A percentile compares a stretch with the other conserved stretches of the same genome.
Conservation (phyloP, 1,140 invertebrate genomes). For the Brachionus koreanus region DNA sequence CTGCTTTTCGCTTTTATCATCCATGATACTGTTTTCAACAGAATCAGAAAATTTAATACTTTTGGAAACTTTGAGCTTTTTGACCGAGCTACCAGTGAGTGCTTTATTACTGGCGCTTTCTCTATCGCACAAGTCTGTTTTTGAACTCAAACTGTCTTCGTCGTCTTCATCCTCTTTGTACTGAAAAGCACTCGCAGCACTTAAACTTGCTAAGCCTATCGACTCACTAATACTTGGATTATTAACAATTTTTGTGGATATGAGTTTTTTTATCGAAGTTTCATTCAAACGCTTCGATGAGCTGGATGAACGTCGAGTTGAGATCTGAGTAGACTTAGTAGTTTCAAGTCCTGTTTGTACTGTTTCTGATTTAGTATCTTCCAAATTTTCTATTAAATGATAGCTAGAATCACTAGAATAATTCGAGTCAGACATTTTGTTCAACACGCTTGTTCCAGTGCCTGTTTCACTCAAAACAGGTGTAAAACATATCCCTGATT, state of each 20-base stretch:
- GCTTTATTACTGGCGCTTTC: constrained; percentile 20
- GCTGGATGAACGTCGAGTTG: not conserved
- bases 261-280: constrained; percentile 7
- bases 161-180: constrained; percentile 9
- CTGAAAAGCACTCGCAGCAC: not conserved
- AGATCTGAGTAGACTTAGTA: not conserved
- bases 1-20: not conserved
- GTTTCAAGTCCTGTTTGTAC: not conserved
- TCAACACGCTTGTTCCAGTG: not conserved
- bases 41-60: constrained; percentile 29
- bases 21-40: not conserved
- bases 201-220: constrained; percentile 17
- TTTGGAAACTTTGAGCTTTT: constrained; percentile 5
- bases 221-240: constrained; percentile 35
- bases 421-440: not conserved
- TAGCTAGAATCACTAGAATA: not conserved
- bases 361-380: not conserved
- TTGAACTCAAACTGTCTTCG: not conserved
- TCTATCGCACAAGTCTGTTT: constrained; percentile 5
- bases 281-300: constrained; percentile 14
- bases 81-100: not conserved
- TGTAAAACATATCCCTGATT: not conserved
- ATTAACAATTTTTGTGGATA: not conserved
- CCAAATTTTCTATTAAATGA: not conserved
- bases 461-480: not conserved